Evolutionary conservation across 2,888 invertebrate genomes (phyloP).

Genomic region (Neelides folsomi): DNA sequence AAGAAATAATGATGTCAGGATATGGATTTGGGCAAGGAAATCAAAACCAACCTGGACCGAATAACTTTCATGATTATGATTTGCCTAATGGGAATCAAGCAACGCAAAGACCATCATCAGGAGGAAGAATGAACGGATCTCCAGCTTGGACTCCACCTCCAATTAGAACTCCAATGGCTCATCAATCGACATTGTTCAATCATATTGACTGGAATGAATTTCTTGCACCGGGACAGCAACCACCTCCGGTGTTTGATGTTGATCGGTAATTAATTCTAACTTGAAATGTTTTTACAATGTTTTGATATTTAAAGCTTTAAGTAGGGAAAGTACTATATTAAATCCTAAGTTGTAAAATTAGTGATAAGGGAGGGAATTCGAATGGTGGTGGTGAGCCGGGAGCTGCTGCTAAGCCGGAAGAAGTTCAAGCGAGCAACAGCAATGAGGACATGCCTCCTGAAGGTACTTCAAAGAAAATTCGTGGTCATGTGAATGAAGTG

Average conservation of each 20-base stretch:
- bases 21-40: not conserved
- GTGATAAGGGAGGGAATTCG: not conserved
- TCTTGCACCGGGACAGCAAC: slow-evolving; percentile 24
- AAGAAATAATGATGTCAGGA: slow-evolving; percentile 4
- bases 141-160: not conserved
- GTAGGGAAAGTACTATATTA: too few species aligned
- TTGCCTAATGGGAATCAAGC: slow-evolving; percentile 12
- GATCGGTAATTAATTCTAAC: slow-evolving; percentile 14
- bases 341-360: not conserved
- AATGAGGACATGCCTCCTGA: slow-evolving; percentile 17
- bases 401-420: not conserved
- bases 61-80: slow-evolving; percentile 13
- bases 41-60: slow-evolving; percentile 2
- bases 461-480: not conserved
- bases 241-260: slow-evolving; percentile 14
- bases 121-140: too few species aligned
- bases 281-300: not conserved
- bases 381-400: not conserved
- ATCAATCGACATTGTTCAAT: slow-evolving; percentile 25
- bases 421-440: slow-evolving; percentile 3
- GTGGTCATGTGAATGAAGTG: not conserved
- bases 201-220: slow-evolving; percentile 33
- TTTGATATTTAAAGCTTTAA: not conserved
- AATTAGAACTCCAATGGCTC: not conserved
- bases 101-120: too few species aligned